Evolutionary conservation across 1,140 invertebrate species (phyloP).

Genomic region (Aphaenogaster ashmeadi): DNA sequence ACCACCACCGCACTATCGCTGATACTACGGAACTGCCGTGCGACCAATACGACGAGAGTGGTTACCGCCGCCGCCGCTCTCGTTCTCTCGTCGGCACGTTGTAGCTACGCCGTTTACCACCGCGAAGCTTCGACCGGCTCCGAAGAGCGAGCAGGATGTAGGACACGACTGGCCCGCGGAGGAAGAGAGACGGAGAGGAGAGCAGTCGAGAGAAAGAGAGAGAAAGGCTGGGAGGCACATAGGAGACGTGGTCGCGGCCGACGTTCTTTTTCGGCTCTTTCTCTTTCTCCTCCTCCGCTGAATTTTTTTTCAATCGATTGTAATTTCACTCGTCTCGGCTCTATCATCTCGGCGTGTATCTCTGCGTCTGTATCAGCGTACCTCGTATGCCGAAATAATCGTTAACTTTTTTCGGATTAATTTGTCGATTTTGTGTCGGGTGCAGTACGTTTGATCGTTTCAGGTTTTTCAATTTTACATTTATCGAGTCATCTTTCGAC

Average conservation of each 20-base stretch:
- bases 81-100: conserved; percentile 51
- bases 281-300: background rate
- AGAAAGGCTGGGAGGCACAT: background rate
- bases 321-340: background rate
- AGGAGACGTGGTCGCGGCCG: background rate
- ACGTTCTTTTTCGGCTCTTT: background rate
- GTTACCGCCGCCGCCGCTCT: conserved; percentile 13
- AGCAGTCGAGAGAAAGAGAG: background rate
- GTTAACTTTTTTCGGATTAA: background rate
- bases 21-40: conserved; percentile 28
- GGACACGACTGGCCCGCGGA: conserved; percentile 5
- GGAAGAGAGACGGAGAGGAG: conserved; percentile 33
- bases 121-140: conserved; percentile 19
- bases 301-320: conserved; percentile 1
- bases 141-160: conserved; percentile 33
- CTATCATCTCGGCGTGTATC: background rate
- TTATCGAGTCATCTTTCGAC: background rate
- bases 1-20: conserved; percentile 5
- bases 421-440: background rate
- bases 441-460: background rate
- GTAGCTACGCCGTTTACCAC: conserved; percentile 55
- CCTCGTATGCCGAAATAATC: background rate
- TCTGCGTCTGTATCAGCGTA: background rate
- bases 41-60: conserved; percentile 36
- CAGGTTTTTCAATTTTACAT: background rate